These are phyloP conservation scores for Lepetodrilus schrolli DNA, from an alignment of 2,888 invertebrate genomes.

Conservation along the genomic window DNA sequence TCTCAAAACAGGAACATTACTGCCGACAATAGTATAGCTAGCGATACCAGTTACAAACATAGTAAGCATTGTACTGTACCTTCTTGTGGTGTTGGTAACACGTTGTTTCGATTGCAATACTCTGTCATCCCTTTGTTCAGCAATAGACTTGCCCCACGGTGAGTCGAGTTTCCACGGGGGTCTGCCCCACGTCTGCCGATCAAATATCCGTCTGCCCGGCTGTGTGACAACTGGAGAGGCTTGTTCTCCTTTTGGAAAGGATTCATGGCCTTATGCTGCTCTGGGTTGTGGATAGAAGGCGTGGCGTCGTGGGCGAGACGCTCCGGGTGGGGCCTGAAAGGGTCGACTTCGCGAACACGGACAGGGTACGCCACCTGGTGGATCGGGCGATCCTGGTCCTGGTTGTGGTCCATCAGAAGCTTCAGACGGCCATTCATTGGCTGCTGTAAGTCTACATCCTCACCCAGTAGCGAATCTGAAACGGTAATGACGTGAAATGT, in stretches of 20 bases:
- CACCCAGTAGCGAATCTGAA: not conserved
- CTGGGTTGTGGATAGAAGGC: not conserved
- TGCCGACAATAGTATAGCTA: no score
- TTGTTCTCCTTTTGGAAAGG: not conserved
- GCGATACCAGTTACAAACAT: not conserved
- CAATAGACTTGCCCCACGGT: no score
- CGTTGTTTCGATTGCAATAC: slow-evolving; percentile 50
- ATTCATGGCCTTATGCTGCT: no score
- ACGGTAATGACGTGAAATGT: no score
- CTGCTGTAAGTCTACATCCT: not conserved
- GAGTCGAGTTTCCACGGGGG: not conserved
- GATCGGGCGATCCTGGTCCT: not conserved
- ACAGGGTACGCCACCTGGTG: not conserved
- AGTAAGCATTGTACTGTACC: slow-evolving; percentile 36
- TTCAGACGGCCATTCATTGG: not conserved
- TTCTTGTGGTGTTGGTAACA: slow-evolving; percentile 45
- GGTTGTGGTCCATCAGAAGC: not conserved
- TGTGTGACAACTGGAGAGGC: slow-evolving; percentile 25
- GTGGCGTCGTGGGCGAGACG: not conserved
- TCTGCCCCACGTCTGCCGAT: not conserved
- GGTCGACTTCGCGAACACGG: no score
- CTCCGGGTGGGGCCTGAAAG: no score
- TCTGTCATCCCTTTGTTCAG: no score
- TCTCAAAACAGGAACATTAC: no score
- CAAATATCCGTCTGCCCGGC: not conserved